Conservation (phyloP, 2,113 vertebrate genomes). For the Trichechus manatus region DNA sequence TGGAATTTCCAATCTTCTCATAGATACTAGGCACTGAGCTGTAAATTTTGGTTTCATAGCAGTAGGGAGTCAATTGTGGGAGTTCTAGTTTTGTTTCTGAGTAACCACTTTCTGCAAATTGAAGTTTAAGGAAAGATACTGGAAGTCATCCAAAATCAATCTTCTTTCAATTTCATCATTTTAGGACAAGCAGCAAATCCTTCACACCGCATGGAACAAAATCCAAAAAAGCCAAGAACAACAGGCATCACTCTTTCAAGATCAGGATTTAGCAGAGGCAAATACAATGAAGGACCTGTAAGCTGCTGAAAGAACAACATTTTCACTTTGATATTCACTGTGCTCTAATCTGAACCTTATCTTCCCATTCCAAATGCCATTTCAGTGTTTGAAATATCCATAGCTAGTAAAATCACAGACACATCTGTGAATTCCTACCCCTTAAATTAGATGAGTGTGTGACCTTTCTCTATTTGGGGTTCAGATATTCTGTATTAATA, state of each 20-base stretch:
- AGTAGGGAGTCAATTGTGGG: conserved; percentile 10
- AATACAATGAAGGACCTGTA: conserved; percentile 83
- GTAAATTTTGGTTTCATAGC: not conserved
- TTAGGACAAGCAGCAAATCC: conserved; percentile 87
- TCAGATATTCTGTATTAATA: conserved; percentile 52
- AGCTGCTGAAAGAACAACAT: conserved; percentile 82
- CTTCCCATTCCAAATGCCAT: conserved; percentile 44
- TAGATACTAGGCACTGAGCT: not conserved
- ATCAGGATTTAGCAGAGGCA: conserved; percentile 84
- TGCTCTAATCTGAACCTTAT: conserved; percentile 59
- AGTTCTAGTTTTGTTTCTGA: conserved; percentile 59
- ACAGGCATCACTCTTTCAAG: conserved; percentile 87
- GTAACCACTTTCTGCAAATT: conserved; percentile 76
- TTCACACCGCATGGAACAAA: conserved; percentile 84
- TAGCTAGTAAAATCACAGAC: conserved; percentile 63
- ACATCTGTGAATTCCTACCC: conserved; percentile 45
- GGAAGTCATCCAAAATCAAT: conserved; percentile 87
- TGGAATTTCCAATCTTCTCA: not conserved
- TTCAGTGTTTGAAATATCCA: conserved; percentile 70
- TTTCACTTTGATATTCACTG: conserved; percentile 81
- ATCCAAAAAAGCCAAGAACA: conserved; percentile 87
- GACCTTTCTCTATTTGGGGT: not conserved
- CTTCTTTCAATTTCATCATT: conserved; percentile 86
- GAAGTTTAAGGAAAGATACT: conserved; percentile 83
- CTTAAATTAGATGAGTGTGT: conserved; percentile 51